Conservation (phyloP, 1,140 invertebrate genomes). For the Thereuonema tuberculata region DNA sequence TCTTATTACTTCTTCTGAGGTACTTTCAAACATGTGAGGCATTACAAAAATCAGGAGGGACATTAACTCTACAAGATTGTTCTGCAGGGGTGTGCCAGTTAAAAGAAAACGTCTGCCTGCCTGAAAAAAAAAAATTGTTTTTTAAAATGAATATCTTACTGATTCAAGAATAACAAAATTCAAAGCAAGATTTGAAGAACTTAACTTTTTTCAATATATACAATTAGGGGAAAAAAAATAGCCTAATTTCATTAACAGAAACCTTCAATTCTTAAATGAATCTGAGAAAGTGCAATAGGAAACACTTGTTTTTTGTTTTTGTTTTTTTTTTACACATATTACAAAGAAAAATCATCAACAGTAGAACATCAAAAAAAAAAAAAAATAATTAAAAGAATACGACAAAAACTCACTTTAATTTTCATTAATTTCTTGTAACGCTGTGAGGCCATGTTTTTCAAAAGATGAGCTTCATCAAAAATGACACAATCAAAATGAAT, state of each 20-base stretch:
- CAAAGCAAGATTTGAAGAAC: not conserved
- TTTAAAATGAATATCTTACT: too few relatives aligned
- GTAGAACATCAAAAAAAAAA: too few relatives aligned
- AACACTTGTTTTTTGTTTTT: too few relatives aligned
- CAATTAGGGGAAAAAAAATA: not conserved
- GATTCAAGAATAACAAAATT: slow-evolving; percentile 11
- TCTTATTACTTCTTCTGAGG: slow-evolving; percentile 71
- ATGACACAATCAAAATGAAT: slow-evolving; percentile 80
- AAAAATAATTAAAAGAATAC: too few relatives aligned
- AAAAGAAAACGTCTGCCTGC: slow-evolving; percentile 65
- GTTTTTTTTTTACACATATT: too few relatives aligned
- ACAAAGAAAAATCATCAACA: too few relatives aligned
- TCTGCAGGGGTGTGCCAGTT: slow-evolving; percentile 88
- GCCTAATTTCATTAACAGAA: too few relatives aligned
- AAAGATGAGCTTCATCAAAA: slow-evolving; percentile 95
- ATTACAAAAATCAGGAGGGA: slow-evolving; percentile 89
- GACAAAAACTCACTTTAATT: slow-evolving; percentile 53
- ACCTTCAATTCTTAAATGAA: too few relatives aligned
- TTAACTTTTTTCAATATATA: slow-evolving; percentile 1
- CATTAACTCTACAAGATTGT: slow-evolving; percentile 90
- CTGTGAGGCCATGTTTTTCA: slow-evolving; percentile 90
- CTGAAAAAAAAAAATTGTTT: slow-evolving; percentile 37
- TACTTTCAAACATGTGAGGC: slow-evolving; percentile 82
- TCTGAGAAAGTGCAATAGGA: too few relatives aligned
- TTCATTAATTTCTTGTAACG: slow-evolving; percentile 77